phyloP scores from a whole-genome alignment of 1,140 invertebrate species.

The Drosophila bocki region DNA sequence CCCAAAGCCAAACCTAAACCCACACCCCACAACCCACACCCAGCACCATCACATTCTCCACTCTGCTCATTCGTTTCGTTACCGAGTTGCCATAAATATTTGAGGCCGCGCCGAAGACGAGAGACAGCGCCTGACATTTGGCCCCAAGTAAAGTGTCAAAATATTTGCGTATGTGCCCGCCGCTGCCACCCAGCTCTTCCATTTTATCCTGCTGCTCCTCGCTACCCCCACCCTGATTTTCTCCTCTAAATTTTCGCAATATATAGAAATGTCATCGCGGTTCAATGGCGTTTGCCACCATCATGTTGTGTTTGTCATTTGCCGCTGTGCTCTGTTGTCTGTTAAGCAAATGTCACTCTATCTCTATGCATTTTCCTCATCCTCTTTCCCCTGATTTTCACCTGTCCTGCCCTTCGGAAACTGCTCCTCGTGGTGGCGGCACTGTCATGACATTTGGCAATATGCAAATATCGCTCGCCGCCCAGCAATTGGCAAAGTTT shows the following conservation, averaged over 20 bases:
- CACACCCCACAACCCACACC: constrained; percentile 2
- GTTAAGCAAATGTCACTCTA: constrained; percentile 66
- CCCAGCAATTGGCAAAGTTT: constrained; percentile 58
- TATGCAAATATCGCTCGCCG: constrained; percentile 67
- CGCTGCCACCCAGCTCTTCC: constrained; percentile 27
- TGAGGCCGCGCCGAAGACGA: constrained; percentile 54
- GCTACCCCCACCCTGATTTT: neutral
- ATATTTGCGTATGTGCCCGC: constrained; percentile 61
- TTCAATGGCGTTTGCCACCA: constrained; percentile 63
- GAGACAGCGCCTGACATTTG: constrained; percentile 45
- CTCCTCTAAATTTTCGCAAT: constrained; percentile 30
- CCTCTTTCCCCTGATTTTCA: neutral
- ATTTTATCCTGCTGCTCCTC: constrained; percentile 10
- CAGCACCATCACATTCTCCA: constrained; percentile 17
- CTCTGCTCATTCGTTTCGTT: constrained; percentile 40
- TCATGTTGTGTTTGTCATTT: constrained; percentile 70
- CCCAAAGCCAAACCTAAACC: no score
- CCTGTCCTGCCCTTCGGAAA: constrained; percentile 16
- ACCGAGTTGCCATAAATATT: constrained; percentile 58
- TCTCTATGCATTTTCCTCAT: constrained; percentile 27
- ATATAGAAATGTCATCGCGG: constrained; percentile 73
- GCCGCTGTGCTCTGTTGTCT: constrained; percentile 51
- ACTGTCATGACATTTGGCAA: constrained; percentile 68
- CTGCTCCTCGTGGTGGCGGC: constrained; percentile 25
- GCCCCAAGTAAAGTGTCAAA: constrained; percentile 74